Evolutionary conservation across 2,888 invertebrate genomes (phyloP), one percentile per base, ranked within the genome.

Genomic region (Lapara coniferarum): DNA sequence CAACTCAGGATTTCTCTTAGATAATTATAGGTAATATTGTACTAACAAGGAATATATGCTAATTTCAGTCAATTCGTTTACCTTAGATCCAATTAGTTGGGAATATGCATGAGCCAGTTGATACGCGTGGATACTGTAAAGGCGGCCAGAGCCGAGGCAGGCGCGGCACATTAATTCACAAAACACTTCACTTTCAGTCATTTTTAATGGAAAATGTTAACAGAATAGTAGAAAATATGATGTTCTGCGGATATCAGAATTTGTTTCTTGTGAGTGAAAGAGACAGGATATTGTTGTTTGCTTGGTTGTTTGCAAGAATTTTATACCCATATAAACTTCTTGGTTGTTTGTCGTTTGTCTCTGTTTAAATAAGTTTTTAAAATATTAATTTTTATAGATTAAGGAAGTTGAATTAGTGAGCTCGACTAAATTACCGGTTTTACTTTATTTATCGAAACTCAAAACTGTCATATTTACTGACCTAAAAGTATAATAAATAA

Each of bases 141-240:
- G 52, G 7, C 53, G 68, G 19, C 68, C 69, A 10, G 66, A 37
- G n/a, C 66, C n/a, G 19, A 69, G 58, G 14, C 69, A 69, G 14
- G 57, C 69, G 14, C 69, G 69, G 16, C 69, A 69, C 10, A 69
- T 44, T 25, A 58, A 66, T 19, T 69, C 66, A 53, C 44, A 44
- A 53, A 53, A 14, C 44, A 63, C 25, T 51, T 63, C 44, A 52
- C 19, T 44, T 52, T 68, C 57, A 37, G 46, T 46, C 44, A 49
- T 63, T 63, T 63, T 63, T 16, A 44, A 46, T 16, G 44, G 10
- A 16, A 59, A 44, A 46, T 44, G 44, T 13, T 25, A 25, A 13
- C 10, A 4, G 13, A 56, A 56, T 56, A 25, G 25, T 25, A 2
- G 25, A 25, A 25, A 25, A 13, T 25, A 37, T 37, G 0, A 7